Conservation (phyloP, 1,140 invertebrate genomes). For the Drosophila nannoptera region DNA sequence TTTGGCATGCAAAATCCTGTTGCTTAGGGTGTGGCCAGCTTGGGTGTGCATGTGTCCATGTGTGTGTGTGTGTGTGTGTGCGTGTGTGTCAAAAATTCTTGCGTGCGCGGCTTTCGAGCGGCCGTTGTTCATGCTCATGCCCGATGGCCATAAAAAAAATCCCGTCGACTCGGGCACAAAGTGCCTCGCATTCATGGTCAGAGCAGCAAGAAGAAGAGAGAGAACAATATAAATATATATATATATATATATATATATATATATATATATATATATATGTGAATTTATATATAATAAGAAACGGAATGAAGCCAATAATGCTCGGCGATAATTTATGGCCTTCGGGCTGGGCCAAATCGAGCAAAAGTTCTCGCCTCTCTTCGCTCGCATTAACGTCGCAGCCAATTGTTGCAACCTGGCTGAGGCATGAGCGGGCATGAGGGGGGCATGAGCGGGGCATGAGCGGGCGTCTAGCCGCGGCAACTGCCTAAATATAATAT, state of each 20-base stretch:
- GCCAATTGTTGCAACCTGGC: no score
- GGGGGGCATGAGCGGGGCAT: no score
- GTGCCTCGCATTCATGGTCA: constrained; percentile 55
- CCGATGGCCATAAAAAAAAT: constrained; percentile 39
- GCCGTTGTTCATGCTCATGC: constrained; percentile 60
- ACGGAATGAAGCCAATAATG: constrained; percentile 55
- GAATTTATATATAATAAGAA: not conserved
- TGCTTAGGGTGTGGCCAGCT: no score
- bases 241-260: constrained; percentile 25
- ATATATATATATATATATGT: constrained; percentile 10
- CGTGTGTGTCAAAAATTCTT: constrained; percentile 39
- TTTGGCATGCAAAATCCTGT: no score
- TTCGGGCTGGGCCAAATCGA: no score
- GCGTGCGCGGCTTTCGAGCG: constrained; percentile 31
- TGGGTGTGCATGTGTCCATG: not conserved
- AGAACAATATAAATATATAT: constrained; percentile 21
- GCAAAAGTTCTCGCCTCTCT: no score
- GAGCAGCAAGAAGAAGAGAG: constrained; percentile 55
- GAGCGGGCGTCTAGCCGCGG: not conserved
- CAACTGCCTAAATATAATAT: constrained; percentile 47
- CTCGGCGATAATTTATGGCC: constrained; percentile 64
- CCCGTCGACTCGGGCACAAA: constrained; percentile 33
- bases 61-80: constrained; percentile 13
- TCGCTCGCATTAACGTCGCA: no score
- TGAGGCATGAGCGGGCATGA: no score